Base-by-base conservation (phyloP, 2,113 vertebrate species). In the Lepisosteus oculatus region DNA sequence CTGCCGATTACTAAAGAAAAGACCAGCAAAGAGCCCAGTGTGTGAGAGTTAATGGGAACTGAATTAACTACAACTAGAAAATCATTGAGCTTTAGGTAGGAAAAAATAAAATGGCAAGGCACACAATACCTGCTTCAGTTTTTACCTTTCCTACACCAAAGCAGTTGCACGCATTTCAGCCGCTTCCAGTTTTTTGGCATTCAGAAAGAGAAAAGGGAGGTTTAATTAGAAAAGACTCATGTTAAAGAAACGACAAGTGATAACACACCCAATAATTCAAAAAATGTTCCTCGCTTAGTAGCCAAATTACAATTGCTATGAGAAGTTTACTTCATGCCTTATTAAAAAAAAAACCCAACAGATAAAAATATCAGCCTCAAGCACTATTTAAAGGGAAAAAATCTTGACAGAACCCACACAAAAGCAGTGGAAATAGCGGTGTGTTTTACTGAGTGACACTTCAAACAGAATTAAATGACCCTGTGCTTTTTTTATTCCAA, bases 381-480 rank as follows among this genome's bases (percentile, higher is more conserved):
- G 64, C 3, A 8, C 43, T 47, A n/a, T 45, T 66, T 45, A 5
- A 42, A 66, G 45, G 12, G 64, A 65, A 6, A 66, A 67, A 72
- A 67, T 8, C 43, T 41, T 51, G 17, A 41, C 45, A 61, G 67
- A 73, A 51, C 45, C 56, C 43, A 51, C 14, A 43, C 12, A 42
- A 77, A 71, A 56, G 76, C 84, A 83, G 83, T 13, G 61, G 64
- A 47, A 13, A 15, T 13, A 47, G 83, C 81, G 85, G 55, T 78
- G 77, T 82, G 77, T 82, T 81, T 68, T 81, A 87, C 83, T 87
- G 84, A 88, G 74, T 86, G 88, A 90, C 79, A 84, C 78, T 77
- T 84, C 83, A 87, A 80, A 86, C 75, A 51, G 80, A 84, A 86
- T 85, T 80, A 76, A 80, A 71, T 75, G 75, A 83, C 85, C 85